phyloP scores from a whole-genome alignment of 1,140 invertebrate species.

The Pachypsylla venusta region DNA sequence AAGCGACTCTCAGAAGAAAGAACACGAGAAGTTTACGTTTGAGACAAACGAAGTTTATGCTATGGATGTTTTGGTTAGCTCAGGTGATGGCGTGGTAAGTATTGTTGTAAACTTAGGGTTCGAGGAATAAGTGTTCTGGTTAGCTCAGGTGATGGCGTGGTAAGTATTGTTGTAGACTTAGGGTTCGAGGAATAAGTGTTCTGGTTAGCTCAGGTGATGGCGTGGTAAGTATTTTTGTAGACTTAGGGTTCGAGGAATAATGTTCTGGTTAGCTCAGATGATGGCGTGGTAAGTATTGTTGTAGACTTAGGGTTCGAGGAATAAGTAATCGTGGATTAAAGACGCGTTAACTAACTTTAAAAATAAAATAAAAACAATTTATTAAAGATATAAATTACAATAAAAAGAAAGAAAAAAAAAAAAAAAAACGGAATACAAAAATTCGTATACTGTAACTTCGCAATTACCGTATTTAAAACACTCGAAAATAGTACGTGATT shows the following conservation, averaged over 20 bases:
- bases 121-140: background rate
- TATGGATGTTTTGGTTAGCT: slow-evolving; percentile 92
- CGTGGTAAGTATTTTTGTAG: slow-evolving; percentile 35
- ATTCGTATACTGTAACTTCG: no score
- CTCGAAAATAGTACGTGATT: no score
- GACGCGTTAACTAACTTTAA: no score
- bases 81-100: slow-evolving; percentile 67
- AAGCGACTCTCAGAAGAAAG: slow-evolving; percentile 90
- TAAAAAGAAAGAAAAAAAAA: no score
- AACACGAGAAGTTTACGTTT: slow-evolving; percentile 93
- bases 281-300: slow-evolving; percentile 50
- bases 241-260: background rate
- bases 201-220: slow-evolving; percentile 62
- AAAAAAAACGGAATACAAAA: no score
- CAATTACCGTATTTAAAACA: no score
- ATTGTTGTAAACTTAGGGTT: background rate
- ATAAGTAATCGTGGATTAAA: no score
- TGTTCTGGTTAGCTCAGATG: slow-evolving; percentile 45
- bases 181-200: background rate
- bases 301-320: background rate
- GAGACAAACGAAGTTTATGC: slow-evolving; percentile 97
- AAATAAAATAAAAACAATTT: no score
- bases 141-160: slow-evolving; percentile 66
- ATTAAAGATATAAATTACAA: no score
- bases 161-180: slow-evolving; percentile 28